Evolutionary conservation across 1,140 invertebrate species (phyloP), one percentile per base, ranked within the genome.

Genomic region (Drosophila neocordata): DNA sequence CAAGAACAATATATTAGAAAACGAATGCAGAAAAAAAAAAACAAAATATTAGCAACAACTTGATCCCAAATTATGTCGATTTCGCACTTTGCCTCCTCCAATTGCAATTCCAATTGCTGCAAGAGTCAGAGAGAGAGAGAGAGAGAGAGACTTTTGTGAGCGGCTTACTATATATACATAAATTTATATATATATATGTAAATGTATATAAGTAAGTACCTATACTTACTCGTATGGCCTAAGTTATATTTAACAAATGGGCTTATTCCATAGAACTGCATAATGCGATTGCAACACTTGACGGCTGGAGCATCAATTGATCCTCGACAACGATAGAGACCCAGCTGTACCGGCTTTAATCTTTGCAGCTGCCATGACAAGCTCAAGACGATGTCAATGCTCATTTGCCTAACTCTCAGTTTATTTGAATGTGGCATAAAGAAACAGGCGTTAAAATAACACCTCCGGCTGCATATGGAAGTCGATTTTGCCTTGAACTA

Each of bases 401-500:
- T 77, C 59, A 78, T 61, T 64, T 65, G 65, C 65, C 22, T 65
- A 57, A 37, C 37, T 63, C 51, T 52, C 18, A 37, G 35, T n/a
- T n/a, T n/a, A n/a, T 20, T 66, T 13, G 58, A 58, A 61, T 69
- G 6, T 63, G 58, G 55, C 44, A 20, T 18, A 27, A 60, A 60
- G 51, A 65, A 41, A 34, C 51, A 56, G 78, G 58, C 75, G 65
- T 73, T 27, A 66, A 70, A 59, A 62, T 66, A 24, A 63, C 67
- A 74, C 67, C 72, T 74, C 51, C 53, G 20, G 35, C 48, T 58
- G 15, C 44, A 37, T 18, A 15, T n/a, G n/a, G n/a, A n/a, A 22
- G 18, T 24, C 13, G 41, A 11, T 37, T 4, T 65, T 38, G 81
- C 82, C 81, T 85, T 85, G 81, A 85, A 87, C 81, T 61, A 73